Conservation (phyloP, 1,140 invertebrate genomes). For the Bombus pyrosoma region DNA sequence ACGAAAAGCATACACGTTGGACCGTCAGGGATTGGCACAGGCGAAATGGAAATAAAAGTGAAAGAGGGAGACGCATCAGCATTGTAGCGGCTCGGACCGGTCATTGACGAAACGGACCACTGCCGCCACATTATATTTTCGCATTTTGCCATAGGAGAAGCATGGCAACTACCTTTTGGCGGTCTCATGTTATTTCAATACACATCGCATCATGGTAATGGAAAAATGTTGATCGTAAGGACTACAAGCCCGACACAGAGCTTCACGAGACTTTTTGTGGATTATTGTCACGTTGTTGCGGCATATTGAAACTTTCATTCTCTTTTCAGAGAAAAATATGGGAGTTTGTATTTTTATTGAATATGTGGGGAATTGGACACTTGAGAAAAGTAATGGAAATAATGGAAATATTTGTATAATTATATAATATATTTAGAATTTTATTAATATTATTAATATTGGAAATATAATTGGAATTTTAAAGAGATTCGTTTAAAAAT, state of each 20-base stretch:
- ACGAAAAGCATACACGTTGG: conserved; percentile 30
- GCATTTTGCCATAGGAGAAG: conserved; percentile 38
- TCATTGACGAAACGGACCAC: conserved; percentile 36
- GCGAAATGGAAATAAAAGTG: conserved; percentile 55
- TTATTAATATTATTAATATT: too few relatives aligned
- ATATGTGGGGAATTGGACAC: neutral
- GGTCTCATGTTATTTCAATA: conserved; percentile 61
- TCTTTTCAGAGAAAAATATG: neutral
- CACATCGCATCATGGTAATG: conserved; percentile 67
- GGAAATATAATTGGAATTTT: too few relatives aligned
- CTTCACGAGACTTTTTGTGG: neutral
- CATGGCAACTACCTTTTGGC: conserved; percentile 32
- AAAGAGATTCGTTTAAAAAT: too few relatives aligned
- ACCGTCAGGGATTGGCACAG: conserved; percentile 40
- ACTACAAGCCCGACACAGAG: conserved; percentile 30
- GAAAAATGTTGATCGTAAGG: conserved; percentile 64
- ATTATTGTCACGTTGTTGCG: neutral
- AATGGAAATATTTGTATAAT: too few relatives aligned
- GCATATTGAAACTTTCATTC: neutral
- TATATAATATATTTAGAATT: too few relatives aligned
- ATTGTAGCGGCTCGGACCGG: conserved; percentile 25
- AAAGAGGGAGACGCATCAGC: conserved; percentile 3
- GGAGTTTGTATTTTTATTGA: too few relatives aligned
- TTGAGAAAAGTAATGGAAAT: too few relatives aligned
- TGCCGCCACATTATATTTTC: conserved; percentile 36